Conservation (phyloP, 2,113 vertebrate genomes). For the Columbina picui region DNA sequence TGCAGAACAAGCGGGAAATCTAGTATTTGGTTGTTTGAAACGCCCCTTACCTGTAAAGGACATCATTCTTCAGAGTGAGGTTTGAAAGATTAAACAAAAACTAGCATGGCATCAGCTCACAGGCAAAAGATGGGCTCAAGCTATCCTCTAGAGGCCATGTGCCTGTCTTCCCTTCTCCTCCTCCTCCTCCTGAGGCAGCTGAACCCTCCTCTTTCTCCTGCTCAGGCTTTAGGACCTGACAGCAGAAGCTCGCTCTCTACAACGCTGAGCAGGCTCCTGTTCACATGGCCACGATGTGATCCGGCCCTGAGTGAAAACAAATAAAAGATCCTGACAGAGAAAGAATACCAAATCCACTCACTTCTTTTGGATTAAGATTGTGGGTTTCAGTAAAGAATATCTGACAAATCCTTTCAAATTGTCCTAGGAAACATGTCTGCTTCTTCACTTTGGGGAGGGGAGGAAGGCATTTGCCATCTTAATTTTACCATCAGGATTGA, state of each 20-base stretch:
- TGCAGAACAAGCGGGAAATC: not conserved
- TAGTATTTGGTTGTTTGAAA: not conserved
- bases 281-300: not conserved
- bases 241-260: accelerated
- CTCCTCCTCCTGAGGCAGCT: not conserved
- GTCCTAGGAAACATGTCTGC: not conserved
- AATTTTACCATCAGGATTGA: not conserved
- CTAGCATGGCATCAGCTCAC: accelerated
- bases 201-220: not conserved
- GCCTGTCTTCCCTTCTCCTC: not conserved
- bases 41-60: not conserved
- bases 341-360: not conserved
- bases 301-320: not conserved
- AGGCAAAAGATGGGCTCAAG: not conserved
- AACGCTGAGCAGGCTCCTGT: not conserved
- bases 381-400: not conserved
- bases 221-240: not conserved
- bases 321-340: not conserved
- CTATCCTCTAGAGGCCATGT: not conserved
- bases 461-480: not conserved
- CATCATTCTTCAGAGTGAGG: not conserved
- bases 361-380: not conserved
- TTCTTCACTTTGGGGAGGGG: not conserved
- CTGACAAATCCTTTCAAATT: not conserved
- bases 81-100: not conserved